Evolutionary conservation across 2,888 invertebrate species (phyloP), one percentile per base, ranked within the genome.

Genomic region (Rhorus exstirpatorius): DNA sequence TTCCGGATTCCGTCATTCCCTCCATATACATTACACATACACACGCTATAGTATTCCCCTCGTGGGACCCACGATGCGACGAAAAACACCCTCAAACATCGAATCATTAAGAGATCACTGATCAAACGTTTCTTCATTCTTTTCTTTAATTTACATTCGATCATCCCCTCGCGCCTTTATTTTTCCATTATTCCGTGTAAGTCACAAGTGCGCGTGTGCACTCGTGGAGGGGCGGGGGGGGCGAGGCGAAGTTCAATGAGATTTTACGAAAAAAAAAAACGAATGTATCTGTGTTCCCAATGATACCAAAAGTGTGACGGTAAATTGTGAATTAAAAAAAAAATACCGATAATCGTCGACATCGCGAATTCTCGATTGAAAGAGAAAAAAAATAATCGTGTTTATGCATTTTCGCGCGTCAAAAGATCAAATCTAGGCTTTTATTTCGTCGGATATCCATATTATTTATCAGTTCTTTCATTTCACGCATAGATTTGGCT

Each of bases 1-100:
- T 79, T 79, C 79, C 79, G 71, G 41, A 83, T 75, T 79, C 79
- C 82, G 71, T 67, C 65, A 67, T 76, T 83, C 82, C 74, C 51
- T 10, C 35, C 35, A 31, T n/a, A 3, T 49, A 12, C 31, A 41
- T 58, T 58, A 72, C 17, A 55, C 26, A 17, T 26, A 44, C 10
- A 55, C 26, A 17, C 21, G 12, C 17, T 3, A 35, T 7, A 17
- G 10, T 61, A 44, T 44, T 55, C 35, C 46, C 70, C 70, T 70
- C 70, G 77, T 51, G 49, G 24, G 14, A 10, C 71, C 14, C 44
- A 51, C 38, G 24, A 41, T 51, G 4, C 26, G 46, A 26, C 14
- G n/a, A 41, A 44, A 70, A 77, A 35, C 17, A 12, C 1, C 21
- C 14, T 44, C n/a, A n/a, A 21, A 49, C 14, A 35, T 44, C 38